Conservation (phyloP, 1,140 invertebrate genomes). For the Caenorhabditis tropicalis region DNA sequence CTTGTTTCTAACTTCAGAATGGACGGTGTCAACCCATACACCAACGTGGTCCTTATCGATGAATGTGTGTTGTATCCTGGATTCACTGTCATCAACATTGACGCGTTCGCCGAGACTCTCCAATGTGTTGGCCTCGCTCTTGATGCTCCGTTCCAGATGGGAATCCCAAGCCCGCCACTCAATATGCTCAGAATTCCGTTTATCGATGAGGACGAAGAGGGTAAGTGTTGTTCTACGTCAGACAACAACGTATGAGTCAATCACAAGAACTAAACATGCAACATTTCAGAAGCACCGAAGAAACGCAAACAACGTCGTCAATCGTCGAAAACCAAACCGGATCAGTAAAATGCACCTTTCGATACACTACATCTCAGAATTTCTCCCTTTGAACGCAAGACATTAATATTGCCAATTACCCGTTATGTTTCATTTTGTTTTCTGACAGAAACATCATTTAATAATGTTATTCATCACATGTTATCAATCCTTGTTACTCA, state of each 20-base stretch:
- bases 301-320: too few species aligned
- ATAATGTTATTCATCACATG: too few species aligned
- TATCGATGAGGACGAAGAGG: constrained; percentile 47
- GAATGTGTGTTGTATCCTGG: not conserved
- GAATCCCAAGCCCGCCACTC: constrained; percentile 41
- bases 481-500: too few species aligned
- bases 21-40: not conserved
- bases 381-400: too few species aligned
- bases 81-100: constrained; percentile 38
- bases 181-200: constrained; percentile 23
- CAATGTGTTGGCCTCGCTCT: constrained; percentile 2
- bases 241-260: not conserved
- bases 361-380: too few species aligned
- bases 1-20: constrained; percentile 16
- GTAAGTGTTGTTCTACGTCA: not conserved
- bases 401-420: too few species aligned
- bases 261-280: not conserved
- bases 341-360: too few species aligned
- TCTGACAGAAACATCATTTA: too few species aligned
- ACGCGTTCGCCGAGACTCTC: constrained; percentile 33
- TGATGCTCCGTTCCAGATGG: constrained; percentile 32
- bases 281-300: too few species aligned
- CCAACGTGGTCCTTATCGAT: not conserved
- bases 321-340: too few species aligned
- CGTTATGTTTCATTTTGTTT: not conserved